Evolutionary conservation across 1,140 invertebrate genomes (phyloP).

Genomic region (Octopus bimaculoides): DNA sequence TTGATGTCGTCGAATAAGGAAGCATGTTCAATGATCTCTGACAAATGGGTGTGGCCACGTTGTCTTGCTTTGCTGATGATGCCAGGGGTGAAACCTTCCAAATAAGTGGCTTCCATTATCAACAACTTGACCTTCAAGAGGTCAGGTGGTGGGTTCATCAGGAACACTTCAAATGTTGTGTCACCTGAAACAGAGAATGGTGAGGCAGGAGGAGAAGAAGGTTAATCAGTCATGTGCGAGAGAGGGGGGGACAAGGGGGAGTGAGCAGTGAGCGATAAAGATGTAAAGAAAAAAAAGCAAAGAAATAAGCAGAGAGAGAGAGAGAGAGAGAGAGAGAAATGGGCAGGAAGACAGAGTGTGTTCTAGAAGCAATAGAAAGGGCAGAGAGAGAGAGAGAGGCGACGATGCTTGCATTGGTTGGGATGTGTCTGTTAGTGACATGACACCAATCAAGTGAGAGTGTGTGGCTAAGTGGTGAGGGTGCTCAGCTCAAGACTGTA

Average conservation of each 20-base stretch:
- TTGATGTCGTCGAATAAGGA: slow-evolving; percentile 35
- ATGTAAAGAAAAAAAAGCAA: not conserved
- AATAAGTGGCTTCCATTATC: slow-evolving; percentile 44
- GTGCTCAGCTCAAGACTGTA: not conserved
- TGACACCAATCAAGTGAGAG: not conserved
- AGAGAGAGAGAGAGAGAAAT: not conserved
- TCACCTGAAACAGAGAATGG: slow-evolving; percentile 38
- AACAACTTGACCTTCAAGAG: slow-evolving; percentile 45
- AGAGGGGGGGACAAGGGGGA: not conserved
- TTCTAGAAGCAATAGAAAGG: not conserved
- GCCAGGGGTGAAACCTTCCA: slow-evolving; percentile 26
- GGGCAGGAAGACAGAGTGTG: not conserved
- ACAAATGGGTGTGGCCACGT: slow-evolving; percentile 41
- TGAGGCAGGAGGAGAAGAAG: not conserved
- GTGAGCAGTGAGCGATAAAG: not conserved
- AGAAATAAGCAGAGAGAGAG: not conserved
- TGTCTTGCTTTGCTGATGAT: slow-evolving; percentile 30
- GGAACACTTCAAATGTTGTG: slow-evolving; percentile 44
- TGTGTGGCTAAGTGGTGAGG: not conserved
- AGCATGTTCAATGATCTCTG: slow-evolving; percentile 35
- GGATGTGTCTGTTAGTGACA: not conserved
- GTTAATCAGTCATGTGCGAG: too few species aligned
- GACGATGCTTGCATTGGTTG: not conserved
- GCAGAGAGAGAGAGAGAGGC: not conserved
- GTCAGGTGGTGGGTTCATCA: slow-evolving; percentile 37